Evolutionary conservation across 2,797 vertebrate species (phyloP).

Genomic region (Pseudocheirus occidentalis): DNA sequence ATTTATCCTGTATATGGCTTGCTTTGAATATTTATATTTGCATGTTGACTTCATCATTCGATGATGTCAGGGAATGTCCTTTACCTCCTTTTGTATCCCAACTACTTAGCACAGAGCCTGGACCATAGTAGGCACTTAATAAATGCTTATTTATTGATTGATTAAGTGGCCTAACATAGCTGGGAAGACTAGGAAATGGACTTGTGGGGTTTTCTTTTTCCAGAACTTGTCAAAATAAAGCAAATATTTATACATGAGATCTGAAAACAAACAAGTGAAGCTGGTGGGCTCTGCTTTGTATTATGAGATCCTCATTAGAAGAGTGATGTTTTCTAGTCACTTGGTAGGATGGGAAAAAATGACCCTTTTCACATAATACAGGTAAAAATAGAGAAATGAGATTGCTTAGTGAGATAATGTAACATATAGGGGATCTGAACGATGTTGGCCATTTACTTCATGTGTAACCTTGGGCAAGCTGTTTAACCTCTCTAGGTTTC

Average conservation of each 20-base stretch:
- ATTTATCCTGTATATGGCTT: background rate
- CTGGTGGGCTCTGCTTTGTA: background rate
- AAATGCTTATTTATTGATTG: background rate
- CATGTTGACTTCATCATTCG: background rate
- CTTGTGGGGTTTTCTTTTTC: background rate
- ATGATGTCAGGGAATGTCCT: background rate
- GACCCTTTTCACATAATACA: background rate
- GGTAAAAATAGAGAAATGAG: constrained; percentile 1
- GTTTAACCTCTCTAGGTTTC: background rate
- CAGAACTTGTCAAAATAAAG: background rate
- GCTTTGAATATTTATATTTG: background rate
- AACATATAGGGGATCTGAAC: background rate
- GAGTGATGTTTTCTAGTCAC: background rate
- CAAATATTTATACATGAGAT: accelerated
- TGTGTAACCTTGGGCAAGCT: background rate
- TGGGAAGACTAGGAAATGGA: too few species aligned
- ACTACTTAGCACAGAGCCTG: background rate
- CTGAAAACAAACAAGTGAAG: background rate
- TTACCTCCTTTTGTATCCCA: background rate
- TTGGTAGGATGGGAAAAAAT: background rate
- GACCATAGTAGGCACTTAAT: background rate
- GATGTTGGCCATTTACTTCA: background rate
- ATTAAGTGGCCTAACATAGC: too few species aligned
- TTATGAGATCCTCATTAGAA: background rate
- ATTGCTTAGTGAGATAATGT: background rate